These are phyloP conservation scores for Desmodus rotundus DNA, from an alignment of 2,113 vertebrate species.

Conservation along the genomic window DNA sequence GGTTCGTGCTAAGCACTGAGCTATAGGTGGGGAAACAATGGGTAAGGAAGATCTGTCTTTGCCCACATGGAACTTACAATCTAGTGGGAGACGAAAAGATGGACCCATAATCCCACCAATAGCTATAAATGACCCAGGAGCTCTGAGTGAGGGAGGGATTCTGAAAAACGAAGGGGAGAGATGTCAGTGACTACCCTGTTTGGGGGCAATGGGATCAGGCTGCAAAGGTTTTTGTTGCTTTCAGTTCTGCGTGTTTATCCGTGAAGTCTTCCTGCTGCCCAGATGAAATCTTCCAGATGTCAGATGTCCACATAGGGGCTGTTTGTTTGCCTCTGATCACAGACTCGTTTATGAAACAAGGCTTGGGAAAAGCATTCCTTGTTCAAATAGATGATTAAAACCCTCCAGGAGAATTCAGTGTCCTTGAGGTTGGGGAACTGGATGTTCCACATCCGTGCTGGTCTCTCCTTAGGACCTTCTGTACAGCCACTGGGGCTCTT, in stretches of 20 bases:
- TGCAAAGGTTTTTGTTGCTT: neutral
- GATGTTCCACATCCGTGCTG: neutral
- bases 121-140: neutral
- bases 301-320: neutral
- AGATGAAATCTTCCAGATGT: conserved; percentile 26
- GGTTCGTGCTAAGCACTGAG: neutral
- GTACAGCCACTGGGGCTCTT: neutral
- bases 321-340: conserved; percentile 51
- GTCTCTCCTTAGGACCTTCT: neutral
- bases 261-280: neutral
- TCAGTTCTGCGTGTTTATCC: neutral
- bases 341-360: conserved; percentile 46
- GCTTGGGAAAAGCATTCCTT: conserved; percentile 23
- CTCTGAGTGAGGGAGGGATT: neutral
- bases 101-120: neutral
- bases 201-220: neutral
- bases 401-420: neutral
- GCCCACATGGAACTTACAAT: neutral
- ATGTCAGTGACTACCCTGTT: neutral
- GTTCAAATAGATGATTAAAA: conserved; percentile 28
- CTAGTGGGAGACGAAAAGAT: neutral
- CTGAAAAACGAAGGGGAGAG: neutral
- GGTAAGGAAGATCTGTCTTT: neutral
- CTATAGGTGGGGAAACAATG: neutral
- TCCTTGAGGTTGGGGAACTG: neutral